phyloP scores from a whole-genome alignment of 1,140 invertebrate species.

The Thalassaphorura encarpata region DNA sequence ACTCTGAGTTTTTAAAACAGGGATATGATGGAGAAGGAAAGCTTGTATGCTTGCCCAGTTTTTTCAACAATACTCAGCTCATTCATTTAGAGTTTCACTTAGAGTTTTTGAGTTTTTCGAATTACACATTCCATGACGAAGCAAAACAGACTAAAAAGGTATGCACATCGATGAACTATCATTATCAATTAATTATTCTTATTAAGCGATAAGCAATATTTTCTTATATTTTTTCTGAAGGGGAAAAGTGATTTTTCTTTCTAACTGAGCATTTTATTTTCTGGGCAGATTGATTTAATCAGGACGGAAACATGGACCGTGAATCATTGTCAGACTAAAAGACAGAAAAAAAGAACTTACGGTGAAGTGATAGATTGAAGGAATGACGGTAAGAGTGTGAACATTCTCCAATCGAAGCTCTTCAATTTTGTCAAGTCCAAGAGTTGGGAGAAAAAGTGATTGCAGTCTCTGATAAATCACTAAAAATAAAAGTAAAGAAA shows the following conservation, averaged over 20 bases:
- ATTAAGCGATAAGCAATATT: background rate
- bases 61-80: too few species aligned
- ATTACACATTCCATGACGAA: background rate
- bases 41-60: too few species aligned
- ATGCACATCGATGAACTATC: background rate
- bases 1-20: too few species aligned
- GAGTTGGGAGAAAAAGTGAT: slow-evolving; percentile 59
- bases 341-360: slow-evolving; percentile 38
- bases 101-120: too few species aligned
- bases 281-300: too few species aligned
- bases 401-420: slow-evolving; percentile 59
- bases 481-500: slow-evolving; percentile 35
- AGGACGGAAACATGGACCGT: background rate
- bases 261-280: too few species aligned
- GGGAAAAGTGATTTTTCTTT: background rate
- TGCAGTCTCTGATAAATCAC: slow-evolving; percentile 62
- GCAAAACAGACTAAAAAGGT: background rate
- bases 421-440: slow-evolving; percentile 59
- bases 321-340: background rate
- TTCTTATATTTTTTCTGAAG: background rate
- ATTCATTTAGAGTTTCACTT: too few species aligned
- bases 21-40: too few species aligned
- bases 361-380: slow-evolving; percentile 67
- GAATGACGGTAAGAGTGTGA: slow-evolving; percentile 61
- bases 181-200: background rate